Evolutionary conservation across 2,888 invertebrate genomes (phyloP), one percentile per base, ranked within the genome.

Genomic region (Tetanocera ferruginea): DNA sequence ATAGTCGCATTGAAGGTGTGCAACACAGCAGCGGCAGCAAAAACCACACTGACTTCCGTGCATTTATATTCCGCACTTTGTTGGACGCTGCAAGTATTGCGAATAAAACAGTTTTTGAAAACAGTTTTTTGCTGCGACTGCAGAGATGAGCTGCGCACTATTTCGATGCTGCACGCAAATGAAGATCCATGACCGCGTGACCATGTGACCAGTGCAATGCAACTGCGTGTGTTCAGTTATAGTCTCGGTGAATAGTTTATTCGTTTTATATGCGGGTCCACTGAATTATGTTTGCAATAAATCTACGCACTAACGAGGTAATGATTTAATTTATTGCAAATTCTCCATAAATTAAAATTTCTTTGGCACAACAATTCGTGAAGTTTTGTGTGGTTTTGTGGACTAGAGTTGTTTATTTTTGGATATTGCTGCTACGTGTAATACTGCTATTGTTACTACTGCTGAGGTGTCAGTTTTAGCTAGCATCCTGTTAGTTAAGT

Each of bases 291-390:
- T 49, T 49, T 66, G 74, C 81, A 79, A 83, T 83, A 83, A 83
- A 83, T 83, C 80, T 81, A 76, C 79, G 76, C 77, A 79, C 83
- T 82, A 84, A 84, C 83, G 83, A 85, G 85, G 84, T 85, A 85
- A 85, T 85, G 86, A 85, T 86, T 86, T 86, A 86, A 86, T 86
- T 86, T 86, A 86, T 86, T 82, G 84, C 81, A 79, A 84, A 83
- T 81, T 83, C 79, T 82, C 85, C 82, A 85, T 85, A 85, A 86
- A 86, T 85, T 84, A 85, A 83, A 82, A 79, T 79, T 82, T 80
- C 80, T 81, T 81, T 49, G 62, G 51, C 34, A 72, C 55, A 57
- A 43, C 66, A 73, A 62, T 69, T 37, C 43, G 67, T 23, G 67
- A 67, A 34, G 67, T 67, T 67, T 43, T 28, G 14, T 17, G 66